Evolutionary conservation across 1,140 invertebrate genomes (phyloP), one percentile per base, ranked within the genome.

Genomic region (Drosophila setifemur): DNA sequence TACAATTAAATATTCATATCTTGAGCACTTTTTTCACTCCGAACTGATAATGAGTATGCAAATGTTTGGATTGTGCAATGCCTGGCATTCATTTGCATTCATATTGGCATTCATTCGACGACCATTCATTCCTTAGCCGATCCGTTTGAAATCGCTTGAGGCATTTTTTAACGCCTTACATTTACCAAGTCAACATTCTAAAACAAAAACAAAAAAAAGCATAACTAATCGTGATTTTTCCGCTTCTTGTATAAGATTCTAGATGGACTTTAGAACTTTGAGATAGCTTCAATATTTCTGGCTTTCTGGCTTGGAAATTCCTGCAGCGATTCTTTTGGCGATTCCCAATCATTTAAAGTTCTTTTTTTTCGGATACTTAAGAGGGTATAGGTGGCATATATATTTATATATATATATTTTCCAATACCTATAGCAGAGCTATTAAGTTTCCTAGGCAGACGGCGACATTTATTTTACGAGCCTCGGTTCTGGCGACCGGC

Each of bases 361-460:
- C 48, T 37, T 26, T 35, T 14, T 12, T n/a, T 33, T 31, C 29
- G 35, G 9, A 9, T 54, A 16, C 7, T 9, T 25, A 54, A 6
- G 42, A 6, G 39, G 31, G 21, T 50, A 42, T 25, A 52, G 12
- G 23, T 35, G 18, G 16, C 14, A 14, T 7, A 60, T n/a, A 29
- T 25, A 60, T 8, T 14, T 40, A 43, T 18, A 18, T 54, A 43
- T 16, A n/a, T 19, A n/a, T n/a, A n/a, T n/a, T n/a, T n/a, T n/a
- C n/a, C n/a, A n/a, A n/a, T n/a, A n/a, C n/a, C n/a, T n/a, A n/a
- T n/a, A n/a, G n/a, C 19, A 42, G 12, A 57, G 67, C 50, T 66
- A 61, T 75, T 73, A 29, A 54, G 47, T 79, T 71, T 75, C 58
- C 63, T 48, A 53, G 29, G 35, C 54, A 35, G 53, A 63, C 47